phyloP scores from a whole-genome alignment of 2,888 invertebrate genomes.

The Ormyrus labotus region DNA sequence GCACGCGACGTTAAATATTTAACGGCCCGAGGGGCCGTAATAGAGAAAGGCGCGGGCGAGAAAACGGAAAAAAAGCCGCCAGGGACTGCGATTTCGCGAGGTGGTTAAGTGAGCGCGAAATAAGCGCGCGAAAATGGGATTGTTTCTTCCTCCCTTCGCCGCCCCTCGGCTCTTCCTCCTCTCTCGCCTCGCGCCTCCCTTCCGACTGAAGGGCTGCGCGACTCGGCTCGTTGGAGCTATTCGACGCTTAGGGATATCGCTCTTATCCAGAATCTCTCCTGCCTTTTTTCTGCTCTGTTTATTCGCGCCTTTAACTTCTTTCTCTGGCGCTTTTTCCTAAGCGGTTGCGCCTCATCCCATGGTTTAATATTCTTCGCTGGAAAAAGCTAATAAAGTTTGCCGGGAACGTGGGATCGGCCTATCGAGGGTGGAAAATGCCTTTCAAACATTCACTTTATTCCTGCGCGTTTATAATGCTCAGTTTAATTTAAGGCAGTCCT shows the following conservation, averaged over 20 bases:
- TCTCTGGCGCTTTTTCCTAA: background rate
- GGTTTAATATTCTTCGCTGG: no score
- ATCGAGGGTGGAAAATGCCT: background rate
- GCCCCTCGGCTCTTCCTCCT: background rate
- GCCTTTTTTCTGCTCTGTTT: conserved; percentile 42
- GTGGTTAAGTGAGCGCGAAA: conserved; percentile 60
- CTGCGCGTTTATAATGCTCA: no score
- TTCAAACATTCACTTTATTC: no score
- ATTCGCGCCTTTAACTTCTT: conserved; percentile 40
- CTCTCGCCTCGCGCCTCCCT: conserved; percentile 48
- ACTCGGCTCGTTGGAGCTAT: conserved; percentile 38
- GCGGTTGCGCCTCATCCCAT: no score
- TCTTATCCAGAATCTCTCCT: conserved; percentile 1
- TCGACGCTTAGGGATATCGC: conserved; percentile 59
- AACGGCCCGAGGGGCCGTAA: conserved; percentile 59
- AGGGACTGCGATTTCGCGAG: conserved; percentile 1
- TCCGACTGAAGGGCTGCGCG: conserved; percentile 33
- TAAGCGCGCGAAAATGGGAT: conserved; percentile 62
- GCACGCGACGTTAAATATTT: conserved; percentile 66
- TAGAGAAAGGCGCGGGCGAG: conserved; percentile 30
- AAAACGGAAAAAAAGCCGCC: conserved; percentile 41
- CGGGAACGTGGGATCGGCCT: background rate
- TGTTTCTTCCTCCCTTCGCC: conserved; percentile 57
- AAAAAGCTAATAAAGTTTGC: background rate
- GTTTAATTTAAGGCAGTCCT: no score